Evolutionary conservation across 2,113 vertebrate genomes (phyloP), one percentile per base, ranked within the genome.

Genomic region (Brachyhypopomus gauderio): DNA sequence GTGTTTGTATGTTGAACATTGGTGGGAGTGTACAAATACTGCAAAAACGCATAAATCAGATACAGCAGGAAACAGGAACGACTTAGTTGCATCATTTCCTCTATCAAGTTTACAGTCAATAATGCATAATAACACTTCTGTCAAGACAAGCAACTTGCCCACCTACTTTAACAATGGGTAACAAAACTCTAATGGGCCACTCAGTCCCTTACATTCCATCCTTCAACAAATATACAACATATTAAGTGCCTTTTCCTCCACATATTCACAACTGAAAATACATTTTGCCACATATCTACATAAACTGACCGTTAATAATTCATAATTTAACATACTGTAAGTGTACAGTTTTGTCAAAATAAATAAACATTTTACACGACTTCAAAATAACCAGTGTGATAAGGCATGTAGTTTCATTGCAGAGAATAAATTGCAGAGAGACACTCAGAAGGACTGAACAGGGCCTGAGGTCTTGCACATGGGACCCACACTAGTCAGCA

Each of bases 281-380:
- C 30, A 67, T 78, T 60, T 48, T 70, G 63, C 34, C 22, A 55
- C 27, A 72, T 48, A 52, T 73, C 6, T 64, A 79, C 41, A 72
- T 48, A 72, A 70, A 73, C 5, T 2, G 41, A 70, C 6, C 69
- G 58, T 69, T 25, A 2, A 11, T 52, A 52, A 14, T 19, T 14
- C 16, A 79, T 41, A 72, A 72, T 63, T 60, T 58, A 79, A 17
- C 25, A 25, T 48, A 69, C 2, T 30, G 8, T 25, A 22, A 52
- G 60, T 72, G 48, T 80, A 52, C 58, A 80, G 3, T 72, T 27
- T 52, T 73, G 12, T 79, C n/a, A 48, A 5, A 72, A 79, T 79
- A 79, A 79, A 79, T 79, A 71, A 12, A 7, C 45, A 16, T 78
- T 77, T 48, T 30, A 3, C 1, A 27, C 30, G 1, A 55, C 30